Evolutionary conservation across 2,888 invertebrate species (phyloP).

Genomic region (Congeria kusceri): DNA sequence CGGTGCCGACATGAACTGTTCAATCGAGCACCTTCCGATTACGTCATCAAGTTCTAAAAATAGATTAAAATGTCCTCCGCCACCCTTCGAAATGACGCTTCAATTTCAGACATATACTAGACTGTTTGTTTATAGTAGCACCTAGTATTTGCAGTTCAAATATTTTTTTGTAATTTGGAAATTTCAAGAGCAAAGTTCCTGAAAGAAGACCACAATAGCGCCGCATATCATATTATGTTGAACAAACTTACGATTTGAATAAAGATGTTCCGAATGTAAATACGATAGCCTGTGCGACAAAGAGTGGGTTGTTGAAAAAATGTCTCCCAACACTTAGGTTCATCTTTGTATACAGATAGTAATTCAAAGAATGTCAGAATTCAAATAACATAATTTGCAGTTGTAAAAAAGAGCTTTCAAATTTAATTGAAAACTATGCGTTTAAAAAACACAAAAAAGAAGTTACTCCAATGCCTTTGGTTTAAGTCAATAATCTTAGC

Average conservation of each 20-base stretch:
- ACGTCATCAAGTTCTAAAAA: too few relatives aligned
- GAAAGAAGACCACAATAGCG: conserved; percentile 12
- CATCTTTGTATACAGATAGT: conserved; percentile 28
- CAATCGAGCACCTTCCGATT: too few relatives aligned
- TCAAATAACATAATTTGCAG: conserved; percentile 53
- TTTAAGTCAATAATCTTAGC: too few relatives aligned
- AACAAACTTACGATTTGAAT: conserved; percentile 29
- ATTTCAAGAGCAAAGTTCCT: conserved; percentile 13
- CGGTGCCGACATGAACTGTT: too few relatives aligned
- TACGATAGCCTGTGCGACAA: conserved; percentile 5
- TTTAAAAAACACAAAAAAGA: conserved; percentile 10
- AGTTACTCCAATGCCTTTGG: not conserved
- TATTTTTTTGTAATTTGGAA: not conserved
- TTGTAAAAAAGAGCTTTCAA: conserved; percentile 32
- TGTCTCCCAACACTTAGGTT: conserved; percentile 21
- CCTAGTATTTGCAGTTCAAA: not conserved
- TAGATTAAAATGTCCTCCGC: not conserved
- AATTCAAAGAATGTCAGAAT: conserved; percentile 43
- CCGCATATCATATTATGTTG: conserved; percentile 28
- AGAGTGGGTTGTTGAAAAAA: conserved; percentile 19
- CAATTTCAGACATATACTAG: not conserved
- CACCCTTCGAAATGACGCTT: not conserved
- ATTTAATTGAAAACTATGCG: conserved; percentile 38
- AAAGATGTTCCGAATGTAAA: conserved; percentile 28
- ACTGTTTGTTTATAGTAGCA: conserved; percentile 13